These are phyloP conservation scores for Agrilus cyanescens DNA, from an alignment of 2,888 invertebrate species.

Conservation along the genomic window DNA sequence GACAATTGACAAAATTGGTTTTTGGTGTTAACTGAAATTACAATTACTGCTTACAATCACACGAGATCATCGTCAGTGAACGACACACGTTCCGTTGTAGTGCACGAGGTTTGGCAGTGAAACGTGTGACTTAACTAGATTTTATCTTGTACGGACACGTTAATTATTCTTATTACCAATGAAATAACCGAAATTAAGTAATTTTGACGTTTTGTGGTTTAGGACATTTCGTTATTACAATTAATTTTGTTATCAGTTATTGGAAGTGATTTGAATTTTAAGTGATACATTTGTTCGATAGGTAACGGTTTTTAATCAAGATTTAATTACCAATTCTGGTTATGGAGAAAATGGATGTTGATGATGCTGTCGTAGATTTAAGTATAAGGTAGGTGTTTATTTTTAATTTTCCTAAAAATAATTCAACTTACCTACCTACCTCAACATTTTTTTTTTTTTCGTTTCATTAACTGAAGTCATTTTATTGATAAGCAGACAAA, in stretches of 20 bases:
- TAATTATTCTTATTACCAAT: constrained; percentile 4
- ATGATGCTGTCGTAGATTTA: constrained; percentile 80
- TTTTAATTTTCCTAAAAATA: no score
- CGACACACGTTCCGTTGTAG: constrained; percentile 20
- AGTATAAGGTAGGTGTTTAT: constrained; percentile 55
- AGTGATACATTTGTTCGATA: constrained; percentile 16
- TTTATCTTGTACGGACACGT: constrained; percentile 5
- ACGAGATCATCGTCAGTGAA: constrained; percentile 16
- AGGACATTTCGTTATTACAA: no score
- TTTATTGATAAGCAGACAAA: no score
- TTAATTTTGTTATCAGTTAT: constrained; percentile 2
- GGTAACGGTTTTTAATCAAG: background rate
- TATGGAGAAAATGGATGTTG: constrained; percentile 73
- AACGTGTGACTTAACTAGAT: constrained; percentile 26
- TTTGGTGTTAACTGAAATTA: no score
- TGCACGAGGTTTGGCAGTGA: constrained; percentile 17
- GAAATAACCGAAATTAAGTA: no score
- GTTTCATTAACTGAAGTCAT: no score
- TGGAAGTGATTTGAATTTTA: constrained; percentile 4
- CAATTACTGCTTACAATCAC: background rate
- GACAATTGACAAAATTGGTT: no score
- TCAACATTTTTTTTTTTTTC: no score
- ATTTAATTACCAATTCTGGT: constrained; percentile 8
- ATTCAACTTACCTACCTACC: no score
- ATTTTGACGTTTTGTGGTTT: no score